Evolutionary conservation across 2,888 invertebrate species (phyloP).

Genomic region (Deroplatys truncata): DNA sequence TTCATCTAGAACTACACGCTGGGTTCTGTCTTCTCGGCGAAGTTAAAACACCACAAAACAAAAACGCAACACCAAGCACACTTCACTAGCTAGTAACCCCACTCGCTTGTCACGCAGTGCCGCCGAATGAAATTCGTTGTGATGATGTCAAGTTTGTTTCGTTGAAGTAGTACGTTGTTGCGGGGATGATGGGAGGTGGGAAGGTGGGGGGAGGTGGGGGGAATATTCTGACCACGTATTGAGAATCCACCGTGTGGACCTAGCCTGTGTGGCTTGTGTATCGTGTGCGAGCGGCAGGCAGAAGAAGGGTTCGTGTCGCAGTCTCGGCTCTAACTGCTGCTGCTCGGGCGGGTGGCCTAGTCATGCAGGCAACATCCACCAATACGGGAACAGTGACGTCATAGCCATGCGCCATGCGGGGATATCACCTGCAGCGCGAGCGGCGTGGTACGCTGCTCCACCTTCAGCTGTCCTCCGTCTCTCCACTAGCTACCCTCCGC

Average conservation of each 20-base stretch:
- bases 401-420: constrained; percentile 13
- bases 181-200: background rate
- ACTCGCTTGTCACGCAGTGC: too few species aligned
- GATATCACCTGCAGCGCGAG: background rate
- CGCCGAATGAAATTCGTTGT: background rate
- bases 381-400: constrained; percentile 17
- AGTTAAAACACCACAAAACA: background rate
- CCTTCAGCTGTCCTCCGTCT: too few species aligned
- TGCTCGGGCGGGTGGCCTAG: constrained; percentile 18
- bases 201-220: background rate
- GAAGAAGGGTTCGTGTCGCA: background rate
- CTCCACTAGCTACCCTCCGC: too few species aligned
- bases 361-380: constrained; percentile 11
- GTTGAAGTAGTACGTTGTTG: background rate
- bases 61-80: background rate
- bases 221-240: background rate
- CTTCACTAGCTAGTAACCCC: background rate
- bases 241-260: constrained; percentile 7
- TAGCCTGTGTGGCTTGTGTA: background rate
- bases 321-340: constrained; percentile 24
- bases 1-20: too few species aligned
- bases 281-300: constrained; percentile 14
- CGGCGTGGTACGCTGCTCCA: background rate
- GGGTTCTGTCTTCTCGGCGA: background rate
- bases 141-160: background rate